Conservation (phyloP, 2,797 vertebrate genomes). For the Thripadectes ignobilis region DNA sequence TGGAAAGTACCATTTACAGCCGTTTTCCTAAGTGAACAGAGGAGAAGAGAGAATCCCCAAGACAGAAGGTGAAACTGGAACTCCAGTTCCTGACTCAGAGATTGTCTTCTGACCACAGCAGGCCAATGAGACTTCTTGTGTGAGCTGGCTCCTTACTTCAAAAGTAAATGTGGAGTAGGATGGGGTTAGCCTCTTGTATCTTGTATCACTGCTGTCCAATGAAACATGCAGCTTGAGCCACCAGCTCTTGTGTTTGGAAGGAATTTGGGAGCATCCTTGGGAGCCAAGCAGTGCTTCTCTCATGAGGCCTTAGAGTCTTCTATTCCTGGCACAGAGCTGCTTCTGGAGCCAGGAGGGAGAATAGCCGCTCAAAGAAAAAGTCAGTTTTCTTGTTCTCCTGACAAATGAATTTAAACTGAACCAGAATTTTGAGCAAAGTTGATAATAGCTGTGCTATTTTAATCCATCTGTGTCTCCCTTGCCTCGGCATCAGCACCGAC, state of each 20-base stretch:
- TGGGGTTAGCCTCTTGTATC: background rate
- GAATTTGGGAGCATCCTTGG: background rate
- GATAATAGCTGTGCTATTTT: conserved; percentile 30
- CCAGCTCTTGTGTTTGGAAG: background rate
- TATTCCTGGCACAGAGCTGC: background rate
- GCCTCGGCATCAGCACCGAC: background rate
- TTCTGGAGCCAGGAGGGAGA: background rate
- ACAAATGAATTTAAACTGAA: background rate
- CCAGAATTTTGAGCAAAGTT: background rate
- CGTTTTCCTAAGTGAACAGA: background rate
- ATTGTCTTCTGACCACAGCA: background rate
- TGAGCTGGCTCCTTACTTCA: background rate
- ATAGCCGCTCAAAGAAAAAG: background rate
- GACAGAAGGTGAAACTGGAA: background rate
- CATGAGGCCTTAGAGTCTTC: background rate
- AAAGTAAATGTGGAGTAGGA: background rate
- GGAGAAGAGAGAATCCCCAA: background rate
- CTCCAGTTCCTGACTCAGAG: background rate
- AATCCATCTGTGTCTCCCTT: conserved; percentile 20
- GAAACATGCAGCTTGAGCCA: background rate
- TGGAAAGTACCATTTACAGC: background rate
- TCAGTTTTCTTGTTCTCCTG: background rate
- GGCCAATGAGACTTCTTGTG: background rate
- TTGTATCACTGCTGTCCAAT: background rate
- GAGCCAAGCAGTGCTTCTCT: background rate